Conservation (phyloP, 2,113 vertebrate genomes). For the Gracilinanus agilis region DNA sequence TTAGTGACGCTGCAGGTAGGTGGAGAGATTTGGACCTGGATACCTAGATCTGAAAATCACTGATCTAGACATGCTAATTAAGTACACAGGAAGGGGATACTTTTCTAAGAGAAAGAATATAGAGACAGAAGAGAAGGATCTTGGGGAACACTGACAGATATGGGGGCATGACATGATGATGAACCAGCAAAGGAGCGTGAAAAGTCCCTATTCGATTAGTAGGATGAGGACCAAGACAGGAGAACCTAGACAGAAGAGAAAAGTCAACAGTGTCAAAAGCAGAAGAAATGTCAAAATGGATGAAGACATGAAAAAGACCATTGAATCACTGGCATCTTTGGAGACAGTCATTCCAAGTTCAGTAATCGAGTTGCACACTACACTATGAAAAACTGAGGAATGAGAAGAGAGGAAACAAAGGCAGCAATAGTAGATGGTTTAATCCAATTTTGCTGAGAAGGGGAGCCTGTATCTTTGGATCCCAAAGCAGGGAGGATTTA, state of each 20-base stretch:
- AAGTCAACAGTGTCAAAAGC: background rate
- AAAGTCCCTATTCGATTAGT: background rate
- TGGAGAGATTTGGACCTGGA: background rate
- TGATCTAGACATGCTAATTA: background rate
- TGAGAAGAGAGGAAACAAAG: background rate
- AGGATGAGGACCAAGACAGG: background rate
- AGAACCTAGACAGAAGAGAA: background rate
- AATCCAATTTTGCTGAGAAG: background rate
- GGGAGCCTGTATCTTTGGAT: background rate
- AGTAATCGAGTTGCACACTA: background rate
- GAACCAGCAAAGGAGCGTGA: background rate
- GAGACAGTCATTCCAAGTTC: background rate
- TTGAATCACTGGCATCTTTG: background rate
- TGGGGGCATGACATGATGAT: background rate
- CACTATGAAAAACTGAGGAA: background rate
- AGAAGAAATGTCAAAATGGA: background rate
- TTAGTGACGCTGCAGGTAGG: background rate
- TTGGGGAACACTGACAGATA: background rate
- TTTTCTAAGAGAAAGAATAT: background rate
- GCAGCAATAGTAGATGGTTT: background rate
- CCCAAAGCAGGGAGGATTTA: background rate
- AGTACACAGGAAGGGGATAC: background rate
- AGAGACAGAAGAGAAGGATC: background rate
- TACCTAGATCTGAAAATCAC: background rate
- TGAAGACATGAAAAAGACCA: background rate